phyloP scores from a whole-genome alignment of 2,797 vertebrate species.

The Parotocinclus haroldoi region DNA sequence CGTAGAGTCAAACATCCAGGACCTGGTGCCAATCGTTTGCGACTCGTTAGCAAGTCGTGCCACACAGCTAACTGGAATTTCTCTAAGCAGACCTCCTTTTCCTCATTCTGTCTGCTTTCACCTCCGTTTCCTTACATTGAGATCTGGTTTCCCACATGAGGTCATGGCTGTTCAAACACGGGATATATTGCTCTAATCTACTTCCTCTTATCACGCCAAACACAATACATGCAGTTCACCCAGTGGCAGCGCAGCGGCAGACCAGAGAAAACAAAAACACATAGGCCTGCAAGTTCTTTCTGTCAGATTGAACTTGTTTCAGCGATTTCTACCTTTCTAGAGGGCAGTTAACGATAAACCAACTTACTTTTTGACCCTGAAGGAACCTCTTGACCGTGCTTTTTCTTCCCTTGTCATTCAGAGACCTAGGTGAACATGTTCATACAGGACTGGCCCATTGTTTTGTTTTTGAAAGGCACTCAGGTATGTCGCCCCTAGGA shows the following conservation, averaged over 20 bases:
- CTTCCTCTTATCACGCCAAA: slow-evolving; percentile 15
- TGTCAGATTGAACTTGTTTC: too few relatives aligned
- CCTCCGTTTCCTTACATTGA: slow-evolving; percentile 69
- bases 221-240: slow-evolving; percentile 13
- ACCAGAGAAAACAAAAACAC: slow-evolving; percentile 16
- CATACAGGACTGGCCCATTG: slow-evolving; percentile 53
- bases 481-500: slow-evolving; percentile 37
- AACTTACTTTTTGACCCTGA: slow-evolving; percentile 27
- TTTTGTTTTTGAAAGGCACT: slow-evolving; percentile 40
- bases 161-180: slow-evolving; percentile 60
- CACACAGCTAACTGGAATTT: slow-evolving; percentile 21
- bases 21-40: slow-evolving; percentile 48
- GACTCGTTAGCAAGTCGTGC: slow-evolving; percentile 36
- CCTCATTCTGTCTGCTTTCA: slow-evolving; percentile 15
- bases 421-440: slow-evolving; percentile 55
- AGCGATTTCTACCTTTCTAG: neutral
- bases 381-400: slow-evolving; percentile 15
- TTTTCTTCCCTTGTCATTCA: slow-evolving; percentile 24
- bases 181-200: slow-evolving; percentile 15
- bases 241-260: neutral
- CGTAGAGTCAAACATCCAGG: slow-evolving; percentile 43
- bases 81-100: slow-evolving; percentile 31
- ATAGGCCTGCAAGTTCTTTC: too few relatives aligned
- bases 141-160: slow-evolving; percentile 62
- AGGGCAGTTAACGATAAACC: slow-evolving; percentile 7